phyloP scores from a whole-genome alignment of 1,140 invertebrate genomes.

The Aradophagus sp. region DNA sequence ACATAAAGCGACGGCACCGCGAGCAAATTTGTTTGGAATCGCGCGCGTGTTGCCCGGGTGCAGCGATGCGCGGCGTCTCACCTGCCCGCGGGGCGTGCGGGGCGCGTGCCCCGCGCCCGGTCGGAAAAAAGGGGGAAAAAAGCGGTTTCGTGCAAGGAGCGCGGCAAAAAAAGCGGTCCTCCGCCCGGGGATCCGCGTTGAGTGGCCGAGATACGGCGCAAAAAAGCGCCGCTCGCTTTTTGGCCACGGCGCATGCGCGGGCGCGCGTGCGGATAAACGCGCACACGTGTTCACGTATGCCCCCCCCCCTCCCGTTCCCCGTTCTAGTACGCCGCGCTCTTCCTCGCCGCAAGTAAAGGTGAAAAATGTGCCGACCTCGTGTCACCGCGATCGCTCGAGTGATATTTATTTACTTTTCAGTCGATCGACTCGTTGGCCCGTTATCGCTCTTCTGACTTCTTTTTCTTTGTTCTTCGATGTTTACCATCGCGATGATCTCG shows the following conservation, averaged over 20 bases:
- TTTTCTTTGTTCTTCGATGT: too few species aligned
- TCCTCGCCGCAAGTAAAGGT: slow-evolving; percentile 37
- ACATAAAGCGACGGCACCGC: too few species aligned
- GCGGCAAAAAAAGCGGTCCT: slow-evolving; percentile 22
- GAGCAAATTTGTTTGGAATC: slow-evolving; percentile 35
- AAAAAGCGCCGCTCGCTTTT: slow-evolving; percentile 40
- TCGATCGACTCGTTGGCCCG: too few species aligned
- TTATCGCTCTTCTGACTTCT: too few species aligned
- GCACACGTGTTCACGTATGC: too few species aligned
- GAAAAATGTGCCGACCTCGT: slow-evolving; percentile 28
- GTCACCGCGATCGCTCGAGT: too few species aligned
- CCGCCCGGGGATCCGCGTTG: slow-evolving; percentile 19
- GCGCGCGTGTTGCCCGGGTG: background rate
- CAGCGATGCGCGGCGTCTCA: slow-evolving; percentile 17
- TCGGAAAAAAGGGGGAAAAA: too few species aligned
- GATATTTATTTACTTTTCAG: too few species aligned
- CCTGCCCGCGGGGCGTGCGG: slow-evolving; percentile 46
- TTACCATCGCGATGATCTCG: too few species aligned
- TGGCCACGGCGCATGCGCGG: slow-evolving; percentile 29
- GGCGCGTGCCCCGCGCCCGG: slow-evolving; percentile 36
- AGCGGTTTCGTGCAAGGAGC: slow-evolving; percentile 23
- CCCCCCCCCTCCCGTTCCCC: slow-evolving; percentile 33
- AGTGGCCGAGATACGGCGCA: slow-evolving; percentile 35
- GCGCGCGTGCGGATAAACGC: slow-evolving; percentile 50
- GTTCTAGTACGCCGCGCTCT: too few species aligned